Conservation (phyloP, 2,888 invertebrate species). For the Strigamia transsilvanica region DNA sequence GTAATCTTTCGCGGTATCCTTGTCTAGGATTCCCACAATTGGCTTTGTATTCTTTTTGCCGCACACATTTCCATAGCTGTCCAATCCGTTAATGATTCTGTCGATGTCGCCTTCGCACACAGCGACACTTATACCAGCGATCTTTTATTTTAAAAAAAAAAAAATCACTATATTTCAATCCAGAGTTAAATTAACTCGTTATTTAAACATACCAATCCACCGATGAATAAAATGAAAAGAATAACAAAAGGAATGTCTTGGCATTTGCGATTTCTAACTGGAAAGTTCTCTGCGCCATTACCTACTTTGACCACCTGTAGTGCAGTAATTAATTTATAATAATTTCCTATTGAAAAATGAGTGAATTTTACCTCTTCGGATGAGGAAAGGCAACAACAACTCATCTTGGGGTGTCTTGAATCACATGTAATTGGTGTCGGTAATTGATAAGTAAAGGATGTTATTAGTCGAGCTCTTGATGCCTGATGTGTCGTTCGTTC, state of each 20-base stretch:
- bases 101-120: constrained; percentile 69
- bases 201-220: constrained; percentile 67
- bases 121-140: constrained; percentile 65
- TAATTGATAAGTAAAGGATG: not conserved
- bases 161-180: constrained; percentile 49
- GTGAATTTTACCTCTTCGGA: not conserved
- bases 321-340: too few relatives aligned
- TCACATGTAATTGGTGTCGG: not conserved
- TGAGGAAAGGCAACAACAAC: not conserved
- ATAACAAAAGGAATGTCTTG: constrained; percentile 70
- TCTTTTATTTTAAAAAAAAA: constrained; percentile 62
- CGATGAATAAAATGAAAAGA: constrained; percentile 68
- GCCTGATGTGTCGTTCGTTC: not conserved
- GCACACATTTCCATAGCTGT: constrained; percentile 74
- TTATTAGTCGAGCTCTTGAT: not conserved
- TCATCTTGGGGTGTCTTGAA: not conserved
- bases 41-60: constrained; percentile 66
- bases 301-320: constrained; percentile 16
- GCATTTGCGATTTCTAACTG: constrained; percentile 64
- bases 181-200: not conserved
- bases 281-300: constrained; percentile 51
- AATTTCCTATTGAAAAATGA: too few relatives aligned
- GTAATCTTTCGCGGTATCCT: constrained; percentile 65
- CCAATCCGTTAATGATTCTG: constrained; percentile 72
- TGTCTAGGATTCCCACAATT: constrained; percentile 61